A percentile compares a stretch with the other conserved stretches of the same genome.
Evolutionary conservation across 1,140 invertebrate genomes (phyloP).

Genomic region (Scaptomyza pallida): DNA sequence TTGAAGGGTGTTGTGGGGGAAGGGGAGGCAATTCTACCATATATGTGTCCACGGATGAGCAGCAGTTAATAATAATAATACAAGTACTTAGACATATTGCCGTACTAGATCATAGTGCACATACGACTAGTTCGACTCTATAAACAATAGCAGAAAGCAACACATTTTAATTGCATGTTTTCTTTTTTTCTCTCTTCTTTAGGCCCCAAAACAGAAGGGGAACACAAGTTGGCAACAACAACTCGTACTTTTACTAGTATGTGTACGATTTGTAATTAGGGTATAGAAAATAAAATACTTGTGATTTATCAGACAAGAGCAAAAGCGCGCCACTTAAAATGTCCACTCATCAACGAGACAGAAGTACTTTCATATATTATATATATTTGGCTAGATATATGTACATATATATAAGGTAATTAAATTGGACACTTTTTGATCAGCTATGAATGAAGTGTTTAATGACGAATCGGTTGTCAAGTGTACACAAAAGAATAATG

Average conservation of each 20-base stretch:
- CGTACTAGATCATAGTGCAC: constrained; percentile 8
- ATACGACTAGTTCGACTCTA: constrained; percentile 2
- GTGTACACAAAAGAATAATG: too few relatives aligned
- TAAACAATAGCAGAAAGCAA: constrained; percentile 41
- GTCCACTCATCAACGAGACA: background rate
- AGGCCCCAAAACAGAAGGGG: constrained; percentile 36
- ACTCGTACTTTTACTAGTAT: background rate
- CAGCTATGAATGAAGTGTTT: too few relatives aligned
- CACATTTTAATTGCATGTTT: constrained; percentile 69
- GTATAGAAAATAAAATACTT: background rate
- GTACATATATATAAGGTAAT: background rate
- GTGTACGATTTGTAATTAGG: background rate
- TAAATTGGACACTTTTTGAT: too few relatives aligned
- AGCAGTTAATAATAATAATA: constrained; percentile 61
- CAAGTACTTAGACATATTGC: constrained; percentile 14
- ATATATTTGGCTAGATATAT: background rate
- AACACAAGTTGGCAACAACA: constrained; percentile 12
- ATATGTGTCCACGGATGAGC: constrained; percentile 20
- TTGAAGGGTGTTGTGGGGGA: background rate
- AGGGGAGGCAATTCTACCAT: constrained; percentile 10
- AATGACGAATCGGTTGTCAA: too few relatives aligned
- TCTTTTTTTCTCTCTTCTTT: too few relatives aligned
- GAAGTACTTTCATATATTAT: background rate
- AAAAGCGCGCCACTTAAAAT: background rate
- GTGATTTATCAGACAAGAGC: background rate